Evolutionary conservation across 1,140 invertebrate genomes (phyloP), one percentile per base, ranked within the genome.

Genomic region (Steinernema feltiae): DNA sequence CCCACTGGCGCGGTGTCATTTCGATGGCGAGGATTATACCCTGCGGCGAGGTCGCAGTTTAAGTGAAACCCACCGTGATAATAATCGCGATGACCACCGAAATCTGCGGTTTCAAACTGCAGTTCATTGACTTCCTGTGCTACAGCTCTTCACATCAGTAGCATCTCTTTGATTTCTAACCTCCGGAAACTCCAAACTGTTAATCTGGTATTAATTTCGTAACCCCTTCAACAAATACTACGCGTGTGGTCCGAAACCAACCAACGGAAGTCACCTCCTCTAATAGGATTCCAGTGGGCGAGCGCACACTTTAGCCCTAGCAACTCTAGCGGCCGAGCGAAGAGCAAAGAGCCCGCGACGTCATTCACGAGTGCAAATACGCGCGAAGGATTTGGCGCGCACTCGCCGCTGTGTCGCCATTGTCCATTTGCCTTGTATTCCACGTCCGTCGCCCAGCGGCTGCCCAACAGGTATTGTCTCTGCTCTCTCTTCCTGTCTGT

Each of bases 371-470:
- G 53, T n/a, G 53, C 53, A 63, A 63, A 63, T 63, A 63, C 53
- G 53, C 53, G 7, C 12, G 53, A 27, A 15, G 53, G 53, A 63
- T 63, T 63, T 63, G 53, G 53, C 53, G 53, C 53, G 53, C 53
- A 63, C 35, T 41, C 35, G 35, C 7, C 18, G 7, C 7, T 41
- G 35, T 41, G 12, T 12, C 53, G 53, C 53, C 53, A 63, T 63
- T 63, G 53, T 63, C 53, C 53, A 63, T 63, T 21, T 63, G 53
- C 24, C 53, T 63, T 63, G 53, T 63, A 63, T 21, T 41, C 35
- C 35, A 7, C 53, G 7, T 27, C 53, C 53, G 7, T 63, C 53
- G 15, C 7, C 3, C 24, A 7, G 2, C 15, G 7, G 53, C 53
- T 27, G 35, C 53, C 53, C 24, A 63, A 17, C 53, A 46, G n/a